Base-by-base conservation (phyloP, 2,888 invertebrate genomes). In the Brachylomia viminalis region DNA sequence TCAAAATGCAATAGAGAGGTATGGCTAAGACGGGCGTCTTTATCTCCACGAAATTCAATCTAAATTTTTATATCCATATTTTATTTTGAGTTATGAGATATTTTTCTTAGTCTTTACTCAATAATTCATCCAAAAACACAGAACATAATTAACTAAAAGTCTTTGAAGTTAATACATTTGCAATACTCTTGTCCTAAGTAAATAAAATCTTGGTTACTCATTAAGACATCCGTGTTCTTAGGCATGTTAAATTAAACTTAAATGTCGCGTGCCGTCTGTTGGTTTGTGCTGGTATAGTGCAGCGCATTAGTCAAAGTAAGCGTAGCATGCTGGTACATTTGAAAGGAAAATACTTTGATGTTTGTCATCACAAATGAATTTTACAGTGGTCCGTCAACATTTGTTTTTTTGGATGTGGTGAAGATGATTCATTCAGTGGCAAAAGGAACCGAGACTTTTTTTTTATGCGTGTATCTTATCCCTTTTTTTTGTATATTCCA, bases 231-330 rank as follows among this genome's bases (percentile, higher is more conserved):
- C 89, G 88, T 85, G 80, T 78, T 77, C 62, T 84, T 77, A 82
- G 78, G 86, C 87, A 87, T 88, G 87, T 91, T 88, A 88, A 91
- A 91, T 91, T 91, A 87, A 90, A 88, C 74, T 84, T 86, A 85
- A 89, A 89, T 88, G 90, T 91, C 83, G 80, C 88, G 87, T 88
- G 79, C 86, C 82, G 86, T 90, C 86, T 89, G 86, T 90, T 80
- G 76, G 87, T 77, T 73, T 68, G 67, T 80, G 65, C 81, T 83
- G 83, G 79, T 71, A 77, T 69, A 67, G 72, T 70, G 49, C 27
- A 77, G 77, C 74, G 81, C 90, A 90, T 92, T 91, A 87, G 87
- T 92, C 91, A 91, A 87, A 89, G 75, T 78, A 90, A 90, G 90
- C 90, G 91, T 89, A 87, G 79, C 92, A 87, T 91, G 87, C 65